Base-by-base conservation (phyloP, 2,888 invertebrate genomes). In the Siphlonurus alternatus region DNA sequence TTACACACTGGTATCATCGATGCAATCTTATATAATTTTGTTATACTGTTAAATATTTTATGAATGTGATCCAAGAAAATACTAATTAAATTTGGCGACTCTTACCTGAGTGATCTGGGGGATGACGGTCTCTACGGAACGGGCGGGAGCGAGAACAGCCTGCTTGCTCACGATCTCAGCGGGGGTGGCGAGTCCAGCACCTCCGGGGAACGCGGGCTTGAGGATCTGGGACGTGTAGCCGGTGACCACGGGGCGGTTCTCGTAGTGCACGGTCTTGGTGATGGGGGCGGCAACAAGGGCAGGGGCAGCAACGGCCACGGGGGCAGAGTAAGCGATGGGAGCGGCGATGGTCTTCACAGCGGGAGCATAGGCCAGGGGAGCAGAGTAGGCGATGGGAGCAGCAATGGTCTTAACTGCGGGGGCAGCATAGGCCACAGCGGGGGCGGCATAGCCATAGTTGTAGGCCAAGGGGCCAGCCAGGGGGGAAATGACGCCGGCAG, bases 61-160 rank as follows among this genome's bases (percentile, higher is more conserved):
- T n/a, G n/a, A n/a, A n/a, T n/a, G n/a, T n/a, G n/a, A n/a, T n/a
- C n/a, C n/a, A n/a, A n/a, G n/a, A n/a, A n/a, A n/a, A n/a, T n/a
- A n/a, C n/a, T n/a, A n/a, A n/a, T n/a, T n/a, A n/a, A n/a, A n/a
- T n/a, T n/a, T n/a, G n/a, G n/a, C n/a, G n/a, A n/a, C n/a, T n/a
- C n/a, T n/a, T n/a, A n/a, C n/a, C n/a, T 72, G 71, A 64, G 73
- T 73, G 23, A 73, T 68, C 69, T 74, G 72, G 63, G 74, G 73
- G 61, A 72, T 72, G 67, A 74, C 70, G 66, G 72, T 72, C 62
- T 72, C 70, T 66, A 73, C 72, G 62, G 71, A 67, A 60, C 74
- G 71, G 65, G 71, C 74, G 66, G 74, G 73, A 64, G 74, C 74
- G 63, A 73, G 68, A 63, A 72, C 72, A 56, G 68, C 67, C 62